Evolutionary conservation across 2,113 vertebrate species (phyloP).

Genomic region (Nothoprocta perdicaria): DNA sequence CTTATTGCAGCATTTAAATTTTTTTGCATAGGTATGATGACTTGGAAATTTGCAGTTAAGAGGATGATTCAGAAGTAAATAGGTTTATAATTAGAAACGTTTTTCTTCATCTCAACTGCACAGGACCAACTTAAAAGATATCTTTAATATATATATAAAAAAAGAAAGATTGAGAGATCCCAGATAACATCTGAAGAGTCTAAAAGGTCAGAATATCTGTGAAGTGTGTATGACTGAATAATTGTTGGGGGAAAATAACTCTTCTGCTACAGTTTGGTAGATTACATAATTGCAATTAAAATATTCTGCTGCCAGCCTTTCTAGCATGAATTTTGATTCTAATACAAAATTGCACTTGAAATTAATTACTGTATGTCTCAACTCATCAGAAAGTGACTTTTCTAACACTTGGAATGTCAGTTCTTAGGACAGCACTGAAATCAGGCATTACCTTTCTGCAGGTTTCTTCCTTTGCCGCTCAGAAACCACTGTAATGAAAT

Average conservation of each 20-base stretch:
- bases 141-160: background rate
- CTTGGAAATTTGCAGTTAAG: background rate
- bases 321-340: conserved; percentile 5
- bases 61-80: background rate
- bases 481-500: background rate
- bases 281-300: conserved; percentile 1
- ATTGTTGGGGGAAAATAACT: background rate
- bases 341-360: background rate
- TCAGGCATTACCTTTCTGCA: background rate
- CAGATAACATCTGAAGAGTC: background rate
- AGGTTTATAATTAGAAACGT: background rate
- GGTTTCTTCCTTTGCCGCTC: background rate
- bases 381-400: background rate
- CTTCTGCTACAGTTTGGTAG: background rate
- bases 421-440: background rate
- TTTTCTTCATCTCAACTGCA: background rate
- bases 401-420: background rate
- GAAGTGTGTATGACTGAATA: background rate
- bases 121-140: background rate
- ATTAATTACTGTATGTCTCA: conserved; percentile 6
- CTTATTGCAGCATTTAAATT: background rate
- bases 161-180: background rate
- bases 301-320: background rate
- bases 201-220: background rate
- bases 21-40: background rate